These are phyloP conservation scores for Paguma larvata DNA, from an alignment of 2,797 vertebrate species.

Conservation along the genomic window DNA sequence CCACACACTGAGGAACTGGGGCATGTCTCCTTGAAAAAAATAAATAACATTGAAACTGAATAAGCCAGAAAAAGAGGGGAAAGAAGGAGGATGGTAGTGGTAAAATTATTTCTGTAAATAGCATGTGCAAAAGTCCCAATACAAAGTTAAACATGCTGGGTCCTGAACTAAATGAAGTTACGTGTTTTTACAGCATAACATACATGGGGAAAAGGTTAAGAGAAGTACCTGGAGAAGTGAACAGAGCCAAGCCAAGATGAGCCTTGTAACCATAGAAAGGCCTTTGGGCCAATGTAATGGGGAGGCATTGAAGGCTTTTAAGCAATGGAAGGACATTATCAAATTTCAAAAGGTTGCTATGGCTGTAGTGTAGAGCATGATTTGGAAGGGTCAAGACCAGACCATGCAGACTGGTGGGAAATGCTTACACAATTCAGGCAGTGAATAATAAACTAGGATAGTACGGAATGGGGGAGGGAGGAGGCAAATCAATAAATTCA, in stretches of 20 bases:
- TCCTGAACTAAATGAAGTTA: neutral
- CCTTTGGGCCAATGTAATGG: neutral
- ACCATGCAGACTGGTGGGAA: neutral
- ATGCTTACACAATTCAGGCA: neutral
- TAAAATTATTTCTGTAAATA: conserved; percentile 32
- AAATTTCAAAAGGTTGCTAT: neutral
- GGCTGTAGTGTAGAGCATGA: neutral
- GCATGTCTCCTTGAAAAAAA: neutral
- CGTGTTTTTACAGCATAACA: neutral
- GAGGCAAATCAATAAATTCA: neutral
- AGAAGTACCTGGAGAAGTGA: neutral
- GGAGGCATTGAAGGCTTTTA: neutral
- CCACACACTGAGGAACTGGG: neutral
- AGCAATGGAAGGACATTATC: neutral
- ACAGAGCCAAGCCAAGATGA: neutral
- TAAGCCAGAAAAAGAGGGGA: neutral
- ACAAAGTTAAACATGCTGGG: neutral
- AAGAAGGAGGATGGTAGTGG: neutral
- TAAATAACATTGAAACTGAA: conserved; percentile 30
- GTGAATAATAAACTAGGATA: neutral
- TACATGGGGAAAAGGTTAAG: neutral
- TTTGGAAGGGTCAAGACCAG: neutral
- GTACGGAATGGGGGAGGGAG: neutral
- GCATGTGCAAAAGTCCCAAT: neutral
- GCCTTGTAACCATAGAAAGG: neutral